A percentile compares a stretch with the other conserved stretches of the same genome.
phyloP scores from a whole-genome alignment of 2,797 vertebrate genomes.

The Myotis daubentonii region DNA sequence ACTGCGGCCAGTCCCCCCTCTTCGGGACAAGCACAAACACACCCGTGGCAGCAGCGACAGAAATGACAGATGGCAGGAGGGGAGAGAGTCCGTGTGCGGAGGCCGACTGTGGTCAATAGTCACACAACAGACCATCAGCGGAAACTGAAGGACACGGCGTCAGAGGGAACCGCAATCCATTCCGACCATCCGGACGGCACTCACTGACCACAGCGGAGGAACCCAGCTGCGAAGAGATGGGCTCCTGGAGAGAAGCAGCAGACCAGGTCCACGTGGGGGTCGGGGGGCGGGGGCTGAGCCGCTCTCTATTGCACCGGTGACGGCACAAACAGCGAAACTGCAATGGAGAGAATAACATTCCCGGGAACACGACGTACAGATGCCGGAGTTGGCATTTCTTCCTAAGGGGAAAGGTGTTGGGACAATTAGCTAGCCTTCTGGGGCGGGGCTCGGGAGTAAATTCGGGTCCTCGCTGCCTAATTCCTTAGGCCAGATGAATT shows the following conservation, averaged over 20 bases:
- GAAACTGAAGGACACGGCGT: not conserved
- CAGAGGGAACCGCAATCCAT: not conserved
- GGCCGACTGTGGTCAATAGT: not conserved
- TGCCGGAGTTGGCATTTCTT: constrained; percentile 60
- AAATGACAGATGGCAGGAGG: not conserved
- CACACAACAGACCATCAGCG: not conserved
- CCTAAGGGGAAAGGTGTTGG: constrained; percentile 56
- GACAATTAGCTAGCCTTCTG: constrained; percentile 65
- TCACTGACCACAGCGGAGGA: not conserved
- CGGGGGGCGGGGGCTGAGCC: not conserved
- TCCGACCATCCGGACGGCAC: not conserved
- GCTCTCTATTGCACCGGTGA: constrained; percentile 40
- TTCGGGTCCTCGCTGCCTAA: constrained; percentile 54
- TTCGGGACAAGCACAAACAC: not conserved
- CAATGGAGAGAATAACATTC: constrained; percentile 52
- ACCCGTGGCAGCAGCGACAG: not conserved
- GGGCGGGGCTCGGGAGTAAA: not conserved
- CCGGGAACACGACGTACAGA: not conserved
- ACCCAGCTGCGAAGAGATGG: not conserved
- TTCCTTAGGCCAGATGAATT: constrained; percentile 71
- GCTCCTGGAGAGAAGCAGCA: constrained; percentile 29
- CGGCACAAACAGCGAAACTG: not conserved
- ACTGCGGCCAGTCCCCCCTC: not conserved
- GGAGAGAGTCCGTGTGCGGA: not conserved
- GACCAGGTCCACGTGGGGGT: not conserved